These are phyloP conservation scores for Phocoena sinus DNA, from an alignment of 2,113 vertebrate species.

Conservation along the genomic window DNA sequence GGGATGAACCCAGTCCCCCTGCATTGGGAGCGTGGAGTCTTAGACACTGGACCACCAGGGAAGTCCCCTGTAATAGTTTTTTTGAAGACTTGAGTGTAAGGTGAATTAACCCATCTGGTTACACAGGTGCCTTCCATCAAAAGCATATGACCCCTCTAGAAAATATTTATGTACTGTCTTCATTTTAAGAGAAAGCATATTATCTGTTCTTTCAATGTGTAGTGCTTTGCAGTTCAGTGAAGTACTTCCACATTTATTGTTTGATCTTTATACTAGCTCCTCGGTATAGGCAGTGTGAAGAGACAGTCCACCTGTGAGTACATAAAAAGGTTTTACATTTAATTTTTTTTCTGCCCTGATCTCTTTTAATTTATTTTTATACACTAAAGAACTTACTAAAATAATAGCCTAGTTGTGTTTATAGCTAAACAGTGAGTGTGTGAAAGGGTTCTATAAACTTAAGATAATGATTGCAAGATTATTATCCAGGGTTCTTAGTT, in stretches of 20 bases:
- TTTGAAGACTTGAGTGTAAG: constrained; percentile 11
- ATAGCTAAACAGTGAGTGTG: background rate
- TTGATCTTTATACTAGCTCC: background rate
- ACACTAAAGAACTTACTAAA: background rate
- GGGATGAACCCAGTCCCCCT: no score
- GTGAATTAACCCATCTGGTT: constrained; percentile 3
- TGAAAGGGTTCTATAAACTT: background rate
- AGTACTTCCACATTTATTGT: background rate
- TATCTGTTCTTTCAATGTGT: background rate
- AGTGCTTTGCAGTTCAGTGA: background rate
- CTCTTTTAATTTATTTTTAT: constrained; percentile 2
- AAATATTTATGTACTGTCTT: background rate
- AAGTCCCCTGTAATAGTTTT: background rate
- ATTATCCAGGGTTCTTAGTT: background rate
- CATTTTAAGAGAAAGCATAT: background rate
- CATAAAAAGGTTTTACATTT: background rate
- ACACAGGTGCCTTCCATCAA: background rate
- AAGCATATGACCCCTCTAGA: background rate
- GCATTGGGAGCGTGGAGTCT: no score
- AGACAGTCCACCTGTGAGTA: background rate
- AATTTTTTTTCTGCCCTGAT: background rate
- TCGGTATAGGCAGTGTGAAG: background rate
- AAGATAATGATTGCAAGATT: background rate
- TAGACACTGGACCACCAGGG: no score
- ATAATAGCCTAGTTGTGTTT: constrained; percentile 6